Conservation (phyloP, 1,140 invertebrate species). For the Dinothrombium tinctorium region DNA sequence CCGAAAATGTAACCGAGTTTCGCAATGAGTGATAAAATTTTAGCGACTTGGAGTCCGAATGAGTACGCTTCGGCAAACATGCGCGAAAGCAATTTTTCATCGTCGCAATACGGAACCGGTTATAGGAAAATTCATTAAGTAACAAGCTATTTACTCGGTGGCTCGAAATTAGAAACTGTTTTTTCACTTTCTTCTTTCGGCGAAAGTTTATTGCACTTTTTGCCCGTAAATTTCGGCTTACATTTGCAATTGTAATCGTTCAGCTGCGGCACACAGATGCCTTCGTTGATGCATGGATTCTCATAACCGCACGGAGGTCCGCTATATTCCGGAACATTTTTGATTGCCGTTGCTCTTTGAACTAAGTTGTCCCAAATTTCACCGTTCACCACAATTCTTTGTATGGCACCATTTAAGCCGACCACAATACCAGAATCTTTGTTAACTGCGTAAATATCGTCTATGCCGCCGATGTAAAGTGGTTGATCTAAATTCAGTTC, state of each 20-base stretch:
- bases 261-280: conserved; percentile 44
- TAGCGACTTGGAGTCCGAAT: too few species aligned
- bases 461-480: conserved; percentile 56
- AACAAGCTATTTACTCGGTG: too few species aligned
- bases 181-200: too few species aligned
- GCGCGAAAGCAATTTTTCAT: too few species aligned
- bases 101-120: too few species aligned
- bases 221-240: too few species aligned
- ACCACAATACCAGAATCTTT: conserved; percentile 40
- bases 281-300: conserved; percentile 43
- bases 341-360: conserved; percentile 19
- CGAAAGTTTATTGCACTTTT: too few species aligned
- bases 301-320: conserved; percentile 37
- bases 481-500: conserved; percentile 60
- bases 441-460: conserved; percentile 41
- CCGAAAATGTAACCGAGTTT: too few species aligned
- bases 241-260: conserved; percentile 38
- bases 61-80: too few species aligned
- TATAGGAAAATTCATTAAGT: too few species aligned
- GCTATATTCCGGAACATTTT: conserved; percentile 33
- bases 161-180: too few species aligned
- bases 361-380: conserved; percentile 28
- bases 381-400: conserved; percentile 57
- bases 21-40: too few species aligned
- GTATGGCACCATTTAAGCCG: conserved; percentile 55